A percentile compares a stretch with the other conserved stretches of the same genome.
phyloP scores from a whole-genome alignment of 2,888 invertebrate species.

The Napeogenes sylphis region DNA sequence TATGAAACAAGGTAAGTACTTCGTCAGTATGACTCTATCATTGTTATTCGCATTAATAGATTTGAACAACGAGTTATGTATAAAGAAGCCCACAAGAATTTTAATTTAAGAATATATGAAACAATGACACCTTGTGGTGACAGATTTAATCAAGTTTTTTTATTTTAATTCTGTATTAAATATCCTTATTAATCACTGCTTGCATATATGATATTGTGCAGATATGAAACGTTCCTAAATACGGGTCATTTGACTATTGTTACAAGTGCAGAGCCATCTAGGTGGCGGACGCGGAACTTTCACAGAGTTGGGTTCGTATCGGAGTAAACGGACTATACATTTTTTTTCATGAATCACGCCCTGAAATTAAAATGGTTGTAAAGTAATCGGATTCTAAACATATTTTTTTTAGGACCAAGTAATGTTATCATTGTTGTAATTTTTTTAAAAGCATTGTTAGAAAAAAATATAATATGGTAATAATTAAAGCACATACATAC shows the following conservation, averaged over 20 bases:
- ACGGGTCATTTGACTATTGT: no score
- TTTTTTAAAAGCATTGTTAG: no score
- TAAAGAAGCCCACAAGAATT: no score
- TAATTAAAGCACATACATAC: constrained; percentile 6
- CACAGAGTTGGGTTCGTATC: not conserved
- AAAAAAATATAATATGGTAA: not conserved
- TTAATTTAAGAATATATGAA: no score
- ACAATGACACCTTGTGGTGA: no score
- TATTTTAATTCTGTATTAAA: no score
- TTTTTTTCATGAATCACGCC: not conserved
- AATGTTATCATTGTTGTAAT: not conserved
- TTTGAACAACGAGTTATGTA: no score
- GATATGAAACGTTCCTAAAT: no score
- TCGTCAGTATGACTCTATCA: constrained; percentile 24
- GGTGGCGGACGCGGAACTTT: not conserved
- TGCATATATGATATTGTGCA: no score
- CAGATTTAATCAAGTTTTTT: no score
- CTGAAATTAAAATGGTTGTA: not conserved
- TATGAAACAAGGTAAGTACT: constrained; percentile 15
- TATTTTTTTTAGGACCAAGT: not conserved
- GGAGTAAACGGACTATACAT: not conserved
- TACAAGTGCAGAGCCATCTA: not conserved
- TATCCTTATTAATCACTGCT: no score
- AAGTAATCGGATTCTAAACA: not conserved
- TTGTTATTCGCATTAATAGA: no score